Evolutionary conservation across 2,113 vertebrate species (phyloP), one percentile per base, ranked within the genome.

Genomic region (Orthonyx spaldingii): DNA sequence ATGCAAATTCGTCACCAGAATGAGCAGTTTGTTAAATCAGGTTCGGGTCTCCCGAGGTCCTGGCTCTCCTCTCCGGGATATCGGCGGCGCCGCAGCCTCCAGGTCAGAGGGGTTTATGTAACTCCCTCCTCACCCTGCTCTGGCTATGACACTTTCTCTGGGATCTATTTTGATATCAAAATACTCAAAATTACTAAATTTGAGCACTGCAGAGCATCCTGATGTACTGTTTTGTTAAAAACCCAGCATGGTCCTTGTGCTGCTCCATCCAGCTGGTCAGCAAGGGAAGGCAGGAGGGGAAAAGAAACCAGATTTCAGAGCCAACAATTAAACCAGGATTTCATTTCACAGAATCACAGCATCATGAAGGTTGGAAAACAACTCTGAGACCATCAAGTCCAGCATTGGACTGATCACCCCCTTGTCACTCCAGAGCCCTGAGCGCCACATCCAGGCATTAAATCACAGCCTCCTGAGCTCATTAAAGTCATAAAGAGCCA

Each of bases 171-270:
- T 63, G 33, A 9, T 10, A 30, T 19, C 41, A 27, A 60, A 90
- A 47, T 3, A 30, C 0, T 5, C 24, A 17, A 69, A 77, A 77
- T 1, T 2, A 18, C 5, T 13, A 6, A 72, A 52, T n/a, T 7
- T 27, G 2, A 14, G n/a, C 37, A 10, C 1, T 11, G 50, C 41
- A 77, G 82, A 44, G n/a, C 32, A 61, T 44, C 55, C 14, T 5
- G 56, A 65, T 22, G 32, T 6, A 4, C 7, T 19, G 47, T 16
- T 60, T 24, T 23, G 41, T 50, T 53, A 28, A 56, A 61, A 47
- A 60, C 12, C 10, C 72, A 83, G 59, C 24, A 3, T 27, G 24
- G 10, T 44, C 33, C n/a, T 30, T 16, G 2, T 13, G 32, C 84
- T 68, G 90, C 76, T 46, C 39, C 64, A 13, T 16, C 16, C 68